These are phyloP conservation scores for Burhinus oedicnemus DNA, from an alignment of 2,113 vertebrate genomes.

Conservation along the genomic window DNA sequence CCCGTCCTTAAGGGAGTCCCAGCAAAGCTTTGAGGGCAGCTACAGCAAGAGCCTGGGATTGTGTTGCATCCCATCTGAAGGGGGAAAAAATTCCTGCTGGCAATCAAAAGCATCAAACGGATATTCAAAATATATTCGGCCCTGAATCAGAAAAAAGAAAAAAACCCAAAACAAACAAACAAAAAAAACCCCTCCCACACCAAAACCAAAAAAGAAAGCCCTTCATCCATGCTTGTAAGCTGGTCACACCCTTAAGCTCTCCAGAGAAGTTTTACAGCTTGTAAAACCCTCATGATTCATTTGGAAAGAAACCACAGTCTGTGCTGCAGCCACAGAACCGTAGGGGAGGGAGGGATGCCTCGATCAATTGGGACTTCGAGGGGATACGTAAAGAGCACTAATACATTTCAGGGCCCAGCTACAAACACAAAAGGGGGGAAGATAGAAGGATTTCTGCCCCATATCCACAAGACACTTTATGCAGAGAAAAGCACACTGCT, in stretches of 20 bases:
- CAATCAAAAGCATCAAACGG: background rate
- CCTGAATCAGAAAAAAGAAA: background rate
- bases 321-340: background rate
- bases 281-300: slow-evolving; percentile 24
- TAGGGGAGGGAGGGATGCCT: background rate
- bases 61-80: background rate
- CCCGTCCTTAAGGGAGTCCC: background rate
- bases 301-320: slow-evolving; percentile 17
- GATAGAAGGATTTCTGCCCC: background rate
- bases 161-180: background rate
- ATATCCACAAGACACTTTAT: background rate
- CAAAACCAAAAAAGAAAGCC: no score
- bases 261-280: slow-evolving; percentile 30
- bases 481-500: background rate
- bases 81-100: background rate
- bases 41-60: background rate
- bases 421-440: background rate
- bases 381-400: background rate
- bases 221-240: background rate
- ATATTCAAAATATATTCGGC: background rate
- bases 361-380: fast-evolving
- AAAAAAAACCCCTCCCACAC: no score
- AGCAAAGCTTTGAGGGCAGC: background rate
- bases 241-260: slow-evolving; percentile 40
- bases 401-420: background rate